phyloP scores from a whole-genome alignment of 2,888 invertebrate genomes.

The Tipula vernalis region DNA sequence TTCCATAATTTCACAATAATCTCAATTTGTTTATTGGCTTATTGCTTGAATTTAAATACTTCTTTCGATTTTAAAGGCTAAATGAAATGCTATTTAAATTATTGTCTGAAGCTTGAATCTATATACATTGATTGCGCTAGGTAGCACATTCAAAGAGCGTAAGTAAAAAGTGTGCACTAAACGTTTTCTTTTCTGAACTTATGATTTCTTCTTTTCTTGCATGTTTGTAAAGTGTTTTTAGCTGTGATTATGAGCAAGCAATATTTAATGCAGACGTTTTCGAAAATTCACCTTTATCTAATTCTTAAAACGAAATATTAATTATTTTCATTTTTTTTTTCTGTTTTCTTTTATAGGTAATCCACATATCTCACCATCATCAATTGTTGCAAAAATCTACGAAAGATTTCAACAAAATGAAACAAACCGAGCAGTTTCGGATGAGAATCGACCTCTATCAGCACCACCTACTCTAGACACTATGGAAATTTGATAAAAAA shows the following conservation, averaged over 20 bases:
- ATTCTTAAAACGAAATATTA: neutral
- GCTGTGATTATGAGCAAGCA: neutral
- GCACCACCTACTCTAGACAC: constrained; percentile 18
- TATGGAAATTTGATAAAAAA: neutral
- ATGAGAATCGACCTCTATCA: constrained; percentile 18
- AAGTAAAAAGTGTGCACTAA: neutral
- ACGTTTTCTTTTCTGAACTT: neutral
- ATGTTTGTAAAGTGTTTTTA: constrained; percentile 1
- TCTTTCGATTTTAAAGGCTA: too few relatives aligned
- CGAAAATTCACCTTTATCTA: neutral
- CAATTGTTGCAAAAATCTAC: constrained; percentile 71
- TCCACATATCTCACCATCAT: constrained; percentile 64
- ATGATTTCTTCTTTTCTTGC: neutral
- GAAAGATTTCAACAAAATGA: constrained; percentile 51
- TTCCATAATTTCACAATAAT: too few relatives aligned
- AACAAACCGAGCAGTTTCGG: constrained; percentile 34
- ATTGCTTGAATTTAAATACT: too few relatives aligned
- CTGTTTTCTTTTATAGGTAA: constrained; percentile 40
- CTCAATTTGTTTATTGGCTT: too few relatives aligned
- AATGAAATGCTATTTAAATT: too few relatives aligned
- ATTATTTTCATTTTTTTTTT: neutral
- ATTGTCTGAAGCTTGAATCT: too few relatives aligned
- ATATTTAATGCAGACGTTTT: neutral
- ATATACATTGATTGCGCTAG: too few relatives aligned
- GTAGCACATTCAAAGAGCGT: neutral